phyloP scores from a whole-genome alignment of 2,797 vertebrate species.

The Phalanger gymnotis region DNA sequence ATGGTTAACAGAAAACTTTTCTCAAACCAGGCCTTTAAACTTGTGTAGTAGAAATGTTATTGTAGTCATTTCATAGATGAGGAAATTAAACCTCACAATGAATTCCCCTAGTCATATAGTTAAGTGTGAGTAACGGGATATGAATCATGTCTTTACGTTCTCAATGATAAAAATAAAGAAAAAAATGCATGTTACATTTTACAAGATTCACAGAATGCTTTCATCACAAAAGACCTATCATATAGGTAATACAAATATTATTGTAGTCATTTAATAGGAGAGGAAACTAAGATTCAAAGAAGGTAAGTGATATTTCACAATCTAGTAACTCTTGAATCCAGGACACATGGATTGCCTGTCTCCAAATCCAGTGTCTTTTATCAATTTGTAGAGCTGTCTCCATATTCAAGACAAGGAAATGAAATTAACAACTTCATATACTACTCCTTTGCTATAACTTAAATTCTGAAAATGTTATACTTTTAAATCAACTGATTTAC shows the following conservation, averaged over 20 bases:
- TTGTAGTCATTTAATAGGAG: neutral
- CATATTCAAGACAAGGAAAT: neutral
- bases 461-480: neutral
- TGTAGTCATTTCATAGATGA: neutral
- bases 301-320: neutral
- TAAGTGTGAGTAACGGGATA: neutral
- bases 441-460: constrained; percentile 16
- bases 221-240: neutral
- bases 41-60: neutral
- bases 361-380: neutral
- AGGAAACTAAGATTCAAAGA: neutral
- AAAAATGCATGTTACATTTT: neutral
- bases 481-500: constrained; percentile 17
- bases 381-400: neutral
- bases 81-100: neutral
- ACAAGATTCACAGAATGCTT: neutral
- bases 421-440: neutral
- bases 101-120: neutral
- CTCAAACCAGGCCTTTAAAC: neutral
- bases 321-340: neutral
- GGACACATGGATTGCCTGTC: neutral
- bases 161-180: neutral
- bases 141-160: neutral
- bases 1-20: too few species aligned
- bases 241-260: neutral